Evolutionary conservation across 2,797 vertebrate genomes (phyloP).

Genomic region (Erethizon dorsatum): DNA sequence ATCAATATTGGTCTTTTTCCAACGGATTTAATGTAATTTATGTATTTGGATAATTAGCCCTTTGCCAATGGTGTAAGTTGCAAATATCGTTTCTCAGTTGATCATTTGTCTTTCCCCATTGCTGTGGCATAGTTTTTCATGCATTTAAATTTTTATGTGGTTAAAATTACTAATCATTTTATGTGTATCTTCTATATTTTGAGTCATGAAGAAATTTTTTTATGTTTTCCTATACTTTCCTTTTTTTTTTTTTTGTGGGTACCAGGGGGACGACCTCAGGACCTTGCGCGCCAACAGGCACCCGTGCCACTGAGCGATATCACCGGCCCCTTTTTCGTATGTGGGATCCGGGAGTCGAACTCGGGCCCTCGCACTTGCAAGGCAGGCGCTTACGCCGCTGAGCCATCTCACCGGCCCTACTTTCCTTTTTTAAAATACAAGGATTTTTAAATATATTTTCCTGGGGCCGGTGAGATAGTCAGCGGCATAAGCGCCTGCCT

Average conservation of each 20-base stretch:
- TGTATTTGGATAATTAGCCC: background rate
- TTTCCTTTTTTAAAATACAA: too few species aligned
- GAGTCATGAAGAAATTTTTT: conserved; percentile 39
- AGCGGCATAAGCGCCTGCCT: too few species aligned
- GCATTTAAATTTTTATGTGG: background rate
- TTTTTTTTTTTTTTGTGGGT: conserved; percentile 34
- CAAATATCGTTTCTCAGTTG: conserved; percentile 7
- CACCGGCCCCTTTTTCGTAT: too few species aligned
- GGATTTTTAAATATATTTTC: background rate
- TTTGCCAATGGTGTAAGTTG: background rate
- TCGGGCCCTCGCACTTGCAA: too few species aligned
- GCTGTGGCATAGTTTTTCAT: background rate
- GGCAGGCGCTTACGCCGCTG: too few species aligned
- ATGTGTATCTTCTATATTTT: background rate
- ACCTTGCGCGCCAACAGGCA: too few species aligned
- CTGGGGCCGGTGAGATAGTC: too few species aligned
- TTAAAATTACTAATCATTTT: conserved; percentile 29
- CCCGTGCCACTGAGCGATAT: too few species aligned
- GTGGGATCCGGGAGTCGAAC: too few species aligned
- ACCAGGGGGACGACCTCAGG: too few species aligned
- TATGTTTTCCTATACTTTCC: background rate
- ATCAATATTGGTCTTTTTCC: background rate
- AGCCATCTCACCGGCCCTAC: too few species aligned
- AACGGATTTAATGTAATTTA: conserved; percentile 5
- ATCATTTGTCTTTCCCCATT: conserved; percentile 11